These are phyloP conservation scores for Leucoma salicis DNA, from an alignment of 2,888 invertebrate species.

Conservation along the genomic window DNA sequence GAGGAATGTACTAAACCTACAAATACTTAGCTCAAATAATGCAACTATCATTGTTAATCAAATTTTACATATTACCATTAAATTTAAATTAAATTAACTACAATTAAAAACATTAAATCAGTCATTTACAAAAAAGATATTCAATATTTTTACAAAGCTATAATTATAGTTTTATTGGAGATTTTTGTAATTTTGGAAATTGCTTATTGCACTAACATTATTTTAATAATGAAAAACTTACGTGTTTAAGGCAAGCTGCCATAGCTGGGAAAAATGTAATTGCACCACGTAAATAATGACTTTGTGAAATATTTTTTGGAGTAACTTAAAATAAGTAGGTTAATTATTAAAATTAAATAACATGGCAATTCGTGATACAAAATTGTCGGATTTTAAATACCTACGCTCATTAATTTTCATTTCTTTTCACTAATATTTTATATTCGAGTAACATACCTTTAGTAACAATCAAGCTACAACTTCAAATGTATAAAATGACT, in stretches of 20 bases:
- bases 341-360: conserved; percentile 35
- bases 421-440: conserved; percentile 2
- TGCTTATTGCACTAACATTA: conserved; percentile 52
- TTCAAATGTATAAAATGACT: not conserved
- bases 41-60: conserved; percentile 37
- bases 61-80: conserved; percentile 49
- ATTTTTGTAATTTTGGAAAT: conserved; percentile 44
- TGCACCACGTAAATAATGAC: conserved; percentile 5
- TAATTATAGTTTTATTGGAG: conserved; percentile 35
- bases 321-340: conserved; percentile 23
- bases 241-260: conserved; percentile 23
- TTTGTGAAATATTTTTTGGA: conserved; percentile 14
- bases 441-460: not conserved
- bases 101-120: conserved; percentile 58
- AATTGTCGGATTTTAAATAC: conserved; percentile 19
- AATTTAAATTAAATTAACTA: conserved; percentile 68
- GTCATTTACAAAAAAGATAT: conserved; percentile 59
- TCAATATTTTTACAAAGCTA: conserved; percentile 48
- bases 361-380: conserved; percentile 46
- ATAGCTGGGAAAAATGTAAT: conserved; percentile 14
- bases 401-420: conserved; percentile 1
- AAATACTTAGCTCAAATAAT: conserved; percentile 55
- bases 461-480: not conserved
- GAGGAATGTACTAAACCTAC: conserved; percentile 76
- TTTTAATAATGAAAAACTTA: conserved; percentile 29